phyloP scores from a whole-genome alignment of 2,888 invertebrate genomes.

The Lycaena phlaeas region DNA sequence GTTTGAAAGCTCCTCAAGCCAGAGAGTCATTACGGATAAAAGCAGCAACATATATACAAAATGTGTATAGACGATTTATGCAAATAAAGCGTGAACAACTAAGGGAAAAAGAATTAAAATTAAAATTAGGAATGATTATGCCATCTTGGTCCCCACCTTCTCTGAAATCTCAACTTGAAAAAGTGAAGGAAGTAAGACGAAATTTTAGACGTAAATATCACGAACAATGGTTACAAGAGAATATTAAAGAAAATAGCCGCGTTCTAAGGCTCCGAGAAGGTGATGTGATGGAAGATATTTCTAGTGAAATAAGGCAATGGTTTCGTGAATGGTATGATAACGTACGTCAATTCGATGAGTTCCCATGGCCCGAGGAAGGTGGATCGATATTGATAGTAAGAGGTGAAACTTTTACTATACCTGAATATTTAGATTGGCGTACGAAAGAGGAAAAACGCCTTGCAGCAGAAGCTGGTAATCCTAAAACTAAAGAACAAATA shows the following conservation, averaged over 20 bases:
- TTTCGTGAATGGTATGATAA: slow-evolving; percentile 76
- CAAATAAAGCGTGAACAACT: slow-evolving; percentile 44
- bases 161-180: slow-evolving; percentile 55
- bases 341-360: slow-evolving; percentile 77
- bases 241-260: slow-evolving; percentile 61
- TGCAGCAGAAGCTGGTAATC: slow-evolving; percentile 41
- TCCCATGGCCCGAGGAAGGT: slow-evolving; percentile 80
- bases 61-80: slow-evolving; percentile 52
- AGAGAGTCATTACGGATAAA: slow-evolving; percentile 29
- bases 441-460: slow-evolving; percentile 41
- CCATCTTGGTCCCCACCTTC: slow-evolving; percentile 58
- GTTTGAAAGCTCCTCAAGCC: slow-evolving; percentile 42
- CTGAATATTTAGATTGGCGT: slow-evolving; percentile 68
- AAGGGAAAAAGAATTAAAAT: slow-evolving; percentile 50
- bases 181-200: slow-evolving; percentile 56
- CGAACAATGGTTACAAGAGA: slow-evolving; percentile 51
- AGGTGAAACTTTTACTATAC: slow-evolving; percentile 73
- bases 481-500: slow-evolving; percentile 55
- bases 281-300: slow-evolving; percentile 81
- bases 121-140: slow-evolving; percentile 72
- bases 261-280: slow-evolving; percentile 65
- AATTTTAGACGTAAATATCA: slow-evolving; percentile 55
- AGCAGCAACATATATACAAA: slow-evolving; percentile 41
- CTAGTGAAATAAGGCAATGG: slow-evolving; percentile 84
- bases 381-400: slow-evolving; percentile 75